phyloP scores from a whole-genome alignment of 2,113 vertebrate species.

The Hymenochirus boettgeri region DNA sequence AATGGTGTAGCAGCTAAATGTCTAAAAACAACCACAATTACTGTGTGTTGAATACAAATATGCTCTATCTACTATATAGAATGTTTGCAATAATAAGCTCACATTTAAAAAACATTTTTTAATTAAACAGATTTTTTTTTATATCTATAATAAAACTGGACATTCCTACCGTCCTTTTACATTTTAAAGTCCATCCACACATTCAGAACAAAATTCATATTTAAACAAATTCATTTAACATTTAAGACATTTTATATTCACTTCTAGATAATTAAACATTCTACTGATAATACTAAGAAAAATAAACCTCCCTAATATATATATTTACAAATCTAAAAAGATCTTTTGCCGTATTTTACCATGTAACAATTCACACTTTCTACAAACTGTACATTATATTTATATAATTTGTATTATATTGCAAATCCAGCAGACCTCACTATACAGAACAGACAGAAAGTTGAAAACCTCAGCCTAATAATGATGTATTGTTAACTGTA shows the following conservation, averaged over 20 bases:
- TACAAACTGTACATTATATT: not conserved
- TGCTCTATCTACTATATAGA: too few species aligned
- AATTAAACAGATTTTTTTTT: too few species aligned
- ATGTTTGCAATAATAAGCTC: too few species aligned
- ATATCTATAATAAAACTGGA: too few species aligned
- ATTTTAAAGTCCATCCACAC: too few species aligned
- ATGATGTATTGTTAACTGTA: too few species aligned
- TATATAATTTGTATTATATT: not conserved
- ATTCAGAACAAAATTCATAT: not conserved
- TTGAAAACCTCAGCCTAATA: too few species aligned
- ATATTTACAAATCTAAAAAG: not conserved
- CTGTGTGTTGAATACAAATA: too few species aligned
- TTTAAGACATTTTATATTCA: not conserved
- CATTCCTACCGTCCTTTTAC: too few species aligned
- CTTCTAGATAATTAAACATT: not conserved
- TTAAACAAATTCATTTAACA: not conserved
- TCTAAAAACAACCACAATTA: too few species aligned
- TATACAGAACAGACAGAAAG: not conserved
- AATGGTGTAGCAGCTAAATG: too few species aligned
- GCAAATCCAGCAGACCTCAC: not conserved
- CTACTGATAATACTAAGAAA: not conserved
- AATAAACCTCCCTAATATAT: not conserved
- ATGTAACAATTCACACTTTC: not conserved
- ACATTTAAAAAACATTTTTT: too few species aligned
- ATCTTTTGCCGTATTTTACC: not conserved